Conservation (phyloP, 2,888 invertebrate species). For the Pachymerium ferrugineum region DNA sequence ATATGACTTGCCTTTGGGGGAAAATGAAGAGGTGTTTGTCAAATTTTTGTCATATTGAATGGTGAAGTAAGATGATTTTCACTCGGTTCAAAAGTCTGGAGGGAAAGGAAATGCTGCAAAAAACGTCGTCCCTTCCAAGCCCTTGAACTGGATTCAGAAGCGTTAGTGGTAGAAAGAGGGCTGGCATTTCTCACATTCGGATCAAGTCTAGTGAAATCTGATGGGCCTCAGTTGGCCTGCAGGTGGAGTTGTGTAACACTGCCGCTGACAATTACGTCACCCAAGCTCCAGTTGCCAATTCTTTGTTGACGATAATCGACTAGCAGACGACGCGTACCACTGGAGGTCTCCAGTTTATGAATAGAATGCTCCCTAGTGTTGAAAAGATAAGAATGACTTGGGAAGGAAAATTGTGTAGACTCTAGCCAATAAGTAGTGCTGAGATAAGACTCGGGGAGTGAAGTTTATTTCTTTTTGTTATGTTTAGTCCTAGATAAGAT, state of each 20-base stretch:
- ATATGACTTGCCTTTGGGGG: neutral
- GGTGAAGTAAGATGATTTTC: constrained; percentile 20
- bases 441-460: constrained; percentile 21
- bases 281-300: neutral
- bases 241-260: constrained; percentile 22
- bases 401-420: constrained; percentile 22
- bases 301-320: constrained; percentile 11
- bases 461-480: constrained; percentile 23
- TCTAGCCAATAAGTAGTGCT: neutral
- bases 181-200: constrained; percentile 10
- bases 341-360: constrained; percentile 27
- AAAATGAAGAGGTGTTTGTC: constrained; percentile 14
- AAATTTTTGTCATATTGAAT: constrained; percentile 27
- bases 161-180: neutral
- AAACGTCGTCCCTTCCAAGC: constrained; percentile 16
- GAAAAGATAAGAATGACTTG: constrained; percentile 27
- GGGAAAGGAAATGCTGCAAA: neutral
- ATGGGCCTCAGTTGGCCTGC: constrained; percentile 25
- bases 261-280: constrained; percentile 20
- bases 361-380: constrained; percentile 23
- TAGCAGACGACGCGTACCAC: neutral
- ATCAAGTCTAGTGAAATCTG: constrained; percentile 22
- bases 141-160: neutral
- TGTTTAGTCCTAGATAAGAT: constrained; percentile 15
- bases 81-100: constrained; percentile 4